phyloP scores from a whole-genome alignment of 2,797 vertebrate genomes.

The Synanceia verrucosa region DNA sequence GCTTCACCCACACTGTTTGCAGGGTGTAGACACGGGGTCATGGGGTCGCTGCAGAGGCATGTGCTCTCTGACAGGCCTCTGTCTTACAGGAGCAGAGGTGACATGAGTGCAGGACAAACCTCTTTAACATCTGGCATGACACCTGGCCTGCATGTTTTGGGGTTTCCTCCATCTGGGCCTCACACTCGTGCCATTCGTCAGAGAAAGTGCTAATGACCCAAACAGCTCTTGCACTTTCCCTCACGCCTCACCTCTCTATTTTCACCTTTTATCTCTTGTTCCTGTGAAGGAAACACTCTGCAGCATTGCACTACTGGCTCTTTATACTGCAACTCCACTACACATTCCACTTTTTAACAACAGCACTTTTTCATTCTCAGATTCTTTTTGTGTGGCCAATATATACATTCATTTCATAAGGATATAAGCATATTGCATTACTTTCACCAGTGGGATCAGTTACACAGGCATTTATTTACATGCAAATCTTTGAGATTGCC shows the following conservation, averaged over 20 bases:
- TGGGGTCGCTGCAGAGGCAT: slow-evolving; percentile 74
- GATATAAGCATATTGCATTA: too few species aligned
- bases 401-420: too few species aligned
- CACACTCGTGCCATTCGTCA: slow-evolving; percentile 59
- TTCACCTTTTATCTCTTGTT: neutral
- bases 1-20: neutral
- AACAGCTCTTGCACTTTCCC: slow-evolving; percentile 53
- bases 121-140: slow-evolving; percentile 74
- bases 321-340: neutral
- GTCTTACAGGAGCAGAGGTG: slow-evolving; percentile 75
- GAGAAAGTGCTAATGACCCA: slow-evolving; percentile 60
- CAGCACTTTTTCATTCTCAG: too few species aligned
- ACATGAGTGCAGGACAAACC: slow-evolving; percentile 73
- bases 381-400: too few species aligned
- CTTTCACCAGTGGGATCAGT: too few species aligned
- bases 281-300: neutral
- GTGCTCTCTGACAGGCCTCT: slow-evolving; percentile 72
- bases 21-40: slow-evolving; percentile 73
- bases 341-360: neutral
- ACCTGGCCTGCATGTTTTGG: slow-evolving; percentile 56
- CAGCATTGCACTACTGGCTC: neutral
- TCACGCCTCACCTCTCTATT: slow-evolving; percentile 20
- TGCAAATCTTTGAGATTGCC: too few species aligned
- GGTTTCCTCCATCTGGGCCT: slow-evolving; percentile 50
- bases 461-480: too few species aligned